phyloP scores from a whole-genome alignment of 2,888 invertebrate species.

The Andrena camellia region DNA sequence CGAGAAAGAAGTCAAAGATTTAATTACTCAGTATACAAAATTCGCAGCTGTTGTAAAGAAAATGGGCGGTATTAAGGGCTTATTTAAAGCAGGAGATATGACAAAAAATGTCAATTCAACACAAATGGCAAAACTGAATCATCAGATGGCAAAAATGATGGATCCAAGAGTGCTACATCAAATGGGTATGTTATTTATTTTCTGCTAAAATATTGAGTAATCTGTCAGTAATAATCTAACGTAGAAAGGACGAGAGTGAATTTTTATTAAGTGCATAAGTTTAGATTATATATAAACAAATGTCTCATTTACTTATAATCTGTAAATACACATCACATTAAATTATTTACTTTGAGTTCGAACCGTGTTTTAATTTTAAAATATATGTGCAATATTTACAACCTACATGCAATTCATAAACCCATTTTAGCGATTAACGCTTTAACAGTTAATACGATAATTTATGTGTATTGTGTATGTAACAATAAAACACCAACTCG shows the following conservation, averaged over 20 bases:
- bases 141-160: conserved; percentile 99
- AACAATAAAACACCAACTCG: too few species aligned
- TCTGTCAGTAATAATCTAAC: background rate
- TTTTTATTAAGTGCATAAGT: background rate
- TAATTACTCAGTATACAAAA: conserved; percentile 99
- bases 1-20: conserved; percentile 98
- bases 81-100: conserved; percentile 99
- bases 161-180: conserved; percentile 99
- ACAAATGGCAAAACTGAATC: conserved; percentile 99
- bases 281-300: too few species aligned
- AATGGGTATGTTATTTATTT: conserved; percentile 87
- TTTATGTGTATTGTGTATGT: too few species aligned
- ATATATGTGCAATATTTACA: too few species aligned
- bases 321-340: too few species aligned
- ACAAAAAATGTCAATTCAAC: conserved; percentile 99
- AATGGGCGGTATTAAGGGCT: conserved; percentile 99
- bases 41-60: conserved; percentile 99
- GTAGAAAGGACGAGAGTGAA: background rate
- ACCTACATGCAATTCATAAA: too few species aligned
- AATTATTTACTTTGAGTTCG: too few species aligned
- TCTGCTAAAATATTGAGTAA: too few species aligned
- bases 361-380: too few species aligned
- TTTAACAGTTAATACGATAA: too few species aligned
- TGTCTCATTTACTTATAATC: too few species aligned
- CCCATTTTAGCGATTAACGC: too few species aligned